Percentiles rank a stretch among this genome's conserved stretches.
phyloP scores from a whole-genome alignment of 2,888 invertebrate genomes.

The Eilema depressum region DNA sequence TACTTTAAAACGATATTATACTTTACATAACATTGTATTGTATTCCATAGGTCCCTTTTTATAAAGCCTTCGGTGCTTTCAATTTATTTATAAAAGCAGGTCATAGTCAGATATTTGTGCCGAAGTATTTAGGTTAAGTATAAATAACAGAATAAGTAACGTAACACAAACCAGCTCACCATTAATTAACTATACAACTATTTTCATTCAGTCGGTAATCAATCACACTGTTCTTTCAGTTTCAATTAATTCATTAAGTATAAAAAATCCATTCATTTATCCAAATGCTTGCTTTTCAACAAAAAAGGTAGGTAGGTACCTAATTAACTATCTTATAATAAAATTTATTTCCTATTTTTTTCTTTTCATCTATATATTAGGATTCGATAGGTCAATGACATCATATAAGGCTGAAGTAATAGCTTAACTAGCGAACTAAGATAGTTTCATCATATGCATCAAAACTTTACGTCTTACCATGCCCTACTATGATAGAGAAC shows the following conservation, averaged over 20 bases:
- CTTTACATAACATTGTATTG: not conserved
- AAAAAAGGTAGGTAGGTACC: too few relatives aligned
- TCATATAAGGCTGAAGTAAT: not conserved
- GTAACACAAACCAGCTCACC: not conserved
- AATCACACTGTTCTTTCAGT: not conserved
- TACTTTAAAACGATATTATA: too few relatives aligned
- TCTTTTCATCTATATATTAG: not conserved
- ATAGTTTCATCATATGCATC: too few relatives aligned
- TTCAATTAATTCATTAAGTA: not conserved
- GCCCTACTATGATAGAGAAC: not conserved
- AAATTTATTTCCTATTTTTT: not conserved
- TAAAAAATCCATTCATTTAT: not conserved
- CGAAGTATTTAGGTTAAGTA: conserved; percentile 10
- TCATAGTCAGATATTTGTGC: conserved; percentile 1
- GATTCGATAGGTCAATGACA: not conserved
- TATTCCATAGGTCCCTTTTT: not conserved
- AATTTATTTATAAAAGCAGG: not conserved
- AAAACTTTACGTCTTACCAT: too few relatives aligned
- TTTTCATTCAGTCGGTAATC: not conserved
- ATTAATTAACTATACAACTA: not conserved
- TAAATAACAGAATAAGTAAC: conserved; percentile 6
- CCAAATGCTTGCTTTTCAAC: not conserved
- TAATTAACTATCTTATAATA: not conserved
- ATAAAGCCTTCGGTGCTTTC: not conserved
- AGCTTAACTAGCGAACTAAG: too few relatives aligned